Conservation (phyloP, 2,888 invertebrate species). For the Piscicola geometra region DNA sequence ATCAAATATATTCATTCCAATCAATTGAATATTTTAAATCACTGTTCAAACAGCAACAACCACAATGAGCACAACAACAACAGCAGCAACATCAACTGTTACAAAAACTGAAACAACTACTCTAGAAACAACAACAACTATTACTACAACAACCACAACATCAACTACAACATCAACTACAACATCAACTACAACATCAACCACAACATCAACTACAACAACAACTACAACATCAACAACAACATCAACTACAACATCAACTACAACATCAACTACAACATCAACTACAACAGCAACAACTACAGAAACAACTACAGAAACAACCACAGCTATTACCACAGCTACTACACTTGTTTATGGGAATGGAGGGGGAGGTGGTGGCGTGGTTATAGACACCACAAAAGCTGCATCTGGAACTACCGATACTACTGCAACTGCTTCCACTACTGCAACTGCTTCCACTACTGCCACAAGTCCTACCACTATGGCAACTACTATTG, state of each 20-base stretch:
- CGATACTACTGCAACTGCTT: not conserved
- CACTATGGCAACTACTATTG: not conserved
- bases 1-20: no score
- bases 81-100: not conserved
- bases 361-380: not conserved
- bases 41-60: no score
- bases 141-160: not conserved
- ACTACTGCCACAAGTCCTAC: not conserved
- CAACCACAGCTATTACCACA: not conserved
- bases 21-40: not conserved
- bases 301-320: no score
- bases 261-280: not conserved
- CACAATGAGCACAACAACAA: no score
- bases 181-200: no score
- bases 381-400: not conserved
- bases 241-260: constrained; percentile 3
- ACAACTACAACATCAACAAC: not conserved
- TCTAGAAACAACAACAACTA: not conserved
- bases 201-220: not conserved
- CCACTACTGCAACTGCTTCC: not conserved
- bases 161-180: constrained; percentile 4
- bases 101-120: not conserved
- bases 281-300: no score
- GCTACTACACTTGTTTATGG: not conserved
- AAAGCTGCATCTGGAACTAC: no score